These are phyloP conservation scores for Natator depressus DNA, from an alignment of 2,113 vertebrate genomes.

Conservation along the genomic window DNA sequence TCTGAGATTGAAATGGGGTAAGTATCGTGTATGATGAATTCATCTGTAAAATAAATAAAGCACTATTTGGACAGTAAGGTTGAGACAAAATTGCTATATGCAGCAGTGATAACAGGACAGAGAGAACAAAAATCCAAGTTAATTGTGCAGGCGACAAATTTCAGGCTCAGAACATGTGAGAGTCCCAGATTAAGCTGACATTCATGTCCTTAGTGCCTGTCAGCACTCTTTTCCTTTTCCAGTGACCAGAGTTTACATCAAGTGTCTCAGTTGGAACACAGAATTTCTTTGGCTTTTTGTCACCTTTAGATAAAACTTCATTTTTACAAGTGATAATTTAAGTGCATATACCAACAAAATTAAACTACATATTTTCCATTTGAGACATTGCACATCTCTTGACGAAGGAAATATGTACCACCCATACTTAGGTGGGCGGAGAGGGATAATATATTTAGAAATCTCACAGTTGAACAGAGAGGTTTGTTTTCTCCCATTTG, in stretches of 20 bases:
- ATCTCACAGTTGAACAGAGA: too few species aligned
- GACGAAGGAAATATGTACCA: too few species aligned
- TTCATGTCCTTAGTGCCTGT: background rate
- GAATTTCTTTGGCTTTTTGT: constrained; percentile 29
- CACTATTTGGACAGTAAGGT: background rate
- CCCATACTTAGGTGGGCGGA: too few species aligned
- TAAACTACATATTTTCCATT: constrained; percentile 25
- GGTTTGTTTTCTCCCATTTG: too few species aligned
- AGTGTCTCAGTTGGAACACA: constrained; percentile 24
- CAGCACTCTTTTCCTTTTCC: constrained; percentile 29
- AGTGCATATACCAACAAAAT: background rate
- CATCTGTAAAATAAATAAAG: background rate
- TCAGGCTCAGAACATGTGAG: constrained; percentile 12
- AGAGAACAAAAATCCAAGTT: background rate
- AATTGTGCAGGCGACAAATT: background rate
- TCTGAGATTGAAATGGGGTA: background rate
- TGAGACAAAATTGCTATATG: background rate
- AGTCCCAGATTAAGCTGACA: background rate
- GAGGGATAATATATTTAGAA: too few species aligned
- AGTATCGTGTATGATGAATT: background rate
- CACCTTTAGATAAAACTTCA: constrained; percentile 17
- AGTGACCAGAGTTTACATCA: constrained; percentile 13
- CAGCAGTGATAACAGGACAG: constrained; percentile 33
- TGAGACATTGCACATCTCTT: background rate
- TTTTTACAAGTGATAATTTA: constrained; percentile 37